Conservation (phyloP, 1,140 invertebrate genomes). For the Ceratina calcarata region DNA sequence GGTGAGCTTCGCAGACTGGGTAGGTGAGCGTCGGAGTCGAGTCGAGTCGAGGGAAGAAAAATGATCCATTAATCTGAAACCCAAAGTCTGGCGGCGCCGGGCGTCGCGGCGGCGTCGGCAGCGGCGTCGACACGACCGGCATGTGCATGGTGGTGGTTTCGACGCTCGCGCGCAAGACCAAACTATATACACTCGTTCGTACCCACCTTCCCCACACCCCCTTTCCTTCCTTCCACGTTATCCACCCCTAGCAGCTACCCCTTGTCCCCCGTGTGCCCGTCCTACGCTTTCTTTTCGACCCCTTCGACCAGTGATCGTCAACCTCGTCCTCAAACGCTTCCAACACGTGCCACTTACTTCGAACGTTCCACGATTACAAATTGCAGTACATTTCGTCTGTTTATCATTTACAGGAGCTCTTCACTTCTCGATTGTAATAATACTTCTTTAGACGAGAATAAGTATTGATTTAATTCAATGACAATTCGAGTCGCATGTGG, state of each 20-base stretch:
- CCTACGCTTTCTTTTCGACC: constrained; percentile 24
- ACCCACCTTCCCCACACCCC: constrained; percentile 14
- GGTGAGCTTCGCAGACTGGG: constrained; percentile 63
- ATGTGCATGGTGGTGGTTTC: constrained; percentile 61
- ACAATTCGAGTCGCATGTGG: neutral
- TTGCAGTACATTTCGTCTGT: too few species aligned
- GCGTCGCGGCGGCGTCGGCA: constrained; percentile 77
- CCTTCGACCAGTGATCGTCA: constrained; percentile 42
- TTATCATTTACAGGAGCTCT: too few species aligned
- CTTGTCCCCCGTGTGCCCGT: neutral
- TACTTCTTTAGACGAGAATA: too few species aligned
- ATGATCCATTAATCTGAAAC: constrained; percentile 81
- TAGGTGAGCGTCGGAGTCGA: constrained; percentile 76
- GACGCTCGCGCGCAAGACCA: constrained; percentile 68
- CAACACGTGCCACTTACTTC: neutral
- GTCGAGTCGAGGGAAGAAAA: constrained; percentile 80
- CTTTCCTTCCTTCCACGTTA: neutral
- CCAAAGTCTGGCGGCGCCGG: constrained; percentile 80
- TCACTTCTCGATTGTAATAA: too few species aligned
- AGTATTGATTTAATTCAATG: neutral
- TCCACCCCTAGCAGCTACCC: neutral
- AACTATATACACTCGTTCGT: constrained; percentile 34
- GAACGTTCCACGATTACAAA: too few species aligned
- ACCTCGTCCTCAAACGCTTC: neutral
- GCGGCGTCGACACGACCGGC: constrained; percentile 43